Conservation (phyloP, 2,113 vertebrate genomes). For the Litocranius walleri region DNA sequence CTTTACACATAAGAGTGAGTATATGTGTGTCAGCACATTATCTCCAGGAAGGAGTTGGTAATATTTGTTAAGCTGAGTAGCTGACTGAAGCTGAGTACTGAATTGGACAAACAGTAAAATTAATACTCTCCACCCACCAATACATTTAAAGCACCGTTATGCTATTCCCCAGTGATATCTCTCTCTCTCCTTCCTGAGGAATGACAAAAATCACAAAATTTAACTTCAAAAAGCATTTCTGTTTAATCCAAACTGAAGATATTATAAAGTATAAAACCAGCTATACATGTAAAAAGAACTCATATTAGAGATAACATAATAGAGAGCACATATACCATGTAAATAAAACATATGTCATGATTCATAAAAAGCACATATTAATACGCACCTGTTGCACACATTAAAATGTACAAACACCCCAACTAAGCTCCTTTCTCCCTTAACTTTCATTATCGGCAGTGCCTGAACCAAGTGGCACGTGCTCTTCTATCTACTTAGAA, state of each 20-base stretch:
- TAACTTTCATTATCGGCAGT: neutral
- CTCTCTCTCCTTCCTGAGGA: neutral
- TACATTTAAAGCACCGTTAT: neutral
- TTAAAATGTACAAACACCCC: neutral
- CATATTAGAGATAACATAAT: neutral
- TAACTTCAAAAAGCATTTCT: neutral
- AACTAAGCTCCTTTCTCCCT: neutral
- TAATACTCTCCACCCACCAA: neutral
- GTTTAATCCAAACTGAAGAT: slow-evolving; percentile 2
- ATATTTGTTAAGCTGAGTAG: neutral
- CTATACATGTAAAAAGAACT: neutral
- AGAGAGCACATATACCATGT: neutral
- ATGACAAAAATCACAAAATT: neutral
- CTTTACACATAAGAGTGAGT: neutral
- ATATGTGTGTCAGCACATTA: neutral
- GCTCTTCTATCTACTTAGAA: neutral
- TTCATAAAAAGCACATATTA: neutral
- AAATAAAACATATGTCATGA: neutral
- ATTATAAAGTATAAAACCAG: slow-evolving; percentile 27
- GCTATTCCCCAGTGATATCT: neutral
- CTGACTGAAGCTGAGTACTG: neutral
- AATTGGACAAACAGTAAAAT: slow-evolving; percentile 11
- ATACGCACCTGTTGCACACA: neutral
- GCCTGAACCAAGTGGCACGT: neutral
- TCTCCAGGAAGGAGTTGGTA: neutral